A percentile compares a stretch with the other conserved stretches of the same genome.
phyloP scores from a whole-genome alignment of 2,797 vertebrate species.

The Dryobates pubescens region DNA sequence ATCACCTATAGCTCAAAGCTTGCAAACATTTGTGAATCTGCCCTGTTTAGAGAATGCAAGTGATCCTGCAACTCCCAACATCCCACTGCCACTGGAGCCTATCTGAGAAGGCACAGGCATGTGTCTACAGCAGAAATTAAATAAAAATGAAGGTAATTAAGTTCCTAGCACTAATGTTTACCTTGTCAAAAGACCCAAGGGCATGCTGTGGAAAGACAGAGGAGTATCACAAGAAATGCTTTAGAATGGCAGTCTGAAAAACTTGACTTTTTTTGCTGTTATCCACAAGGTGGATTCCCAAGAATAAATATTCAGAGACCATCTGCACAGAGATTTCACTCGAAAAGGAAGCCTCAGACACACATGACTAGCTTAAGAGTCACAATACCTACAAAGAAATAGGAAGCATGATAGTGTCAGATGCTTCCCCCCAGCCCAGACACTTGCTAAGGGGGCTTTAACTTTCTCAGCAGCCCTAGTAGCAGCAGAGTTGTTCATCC shows the following conservation, averaged over 20 bases:
- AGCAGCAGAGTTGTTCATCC: background rate
- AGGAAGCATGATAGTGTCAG: background rate
- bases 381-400: background rate
- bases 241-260: background rate
- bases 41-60: background rate
- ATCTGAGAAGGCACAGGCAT: background rate
- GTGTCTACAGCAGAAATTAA: background rate
- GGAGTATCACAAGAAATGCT: background rate
- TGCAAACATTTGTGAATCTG: background rate
- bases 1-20: background rate
- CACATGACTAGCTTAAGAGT: background rate
- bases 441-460: background rate
- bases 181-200: background rate
- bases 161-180: background rate
- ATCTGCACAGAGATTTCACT: background rate
- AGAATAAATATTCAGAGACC: background rate
- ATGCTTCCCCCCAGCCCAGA: background rate
- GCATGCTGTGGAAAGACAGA: background rate
- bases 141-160: constrained; percentile 36
- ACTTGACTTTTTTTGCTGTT: background rate
- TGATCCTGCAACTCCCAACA: background rate
- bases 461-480: background rate
- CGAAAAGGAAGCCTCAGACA: background rate
- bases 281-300: background rate
- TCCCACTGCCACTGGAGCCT: background rate